Percentiles rank a stretch among this genome's conserved stretches.
Evolutionary conservation across 2,113 vertebrate genomes (phyloP).

Genomic region (Hippocampus barbouri): DNA sequence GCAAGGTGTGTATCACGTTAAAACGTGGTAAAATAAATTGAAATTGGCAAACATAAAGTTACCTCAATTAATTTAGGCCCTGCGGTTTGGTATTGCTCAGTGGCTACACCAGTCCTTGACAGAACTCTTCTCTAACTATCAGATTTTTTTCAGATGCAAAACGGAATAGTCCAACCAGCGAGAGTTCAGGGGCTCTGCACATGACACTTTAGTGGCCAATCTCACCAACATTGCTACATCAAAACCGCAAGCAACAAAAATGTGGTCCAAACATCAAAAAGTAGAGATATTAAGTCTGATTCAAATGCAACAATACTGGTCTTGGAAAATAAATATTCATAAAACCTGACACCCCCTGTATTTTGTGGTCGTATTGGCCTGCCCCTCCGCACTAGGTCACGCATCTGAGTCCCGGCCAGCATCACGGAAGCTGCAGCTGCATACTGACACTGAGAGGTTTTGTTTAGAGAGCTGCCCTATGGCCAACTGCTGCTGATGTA

Average conservation of each 20-base stretch:
- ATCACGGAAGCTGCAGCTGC: constrained; percentile 69
- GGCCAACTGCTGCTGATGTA: constrained; percentile 53
- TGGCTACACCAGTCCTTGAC: constrained; percentile 63
- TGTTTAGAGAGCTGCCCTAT: constrained; percentile 58
- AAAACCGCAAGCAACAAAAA: not conserved
- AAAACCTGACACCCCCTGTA: constrained; percentile 20
- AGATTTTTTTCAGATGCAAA: constrained; percentile 60
- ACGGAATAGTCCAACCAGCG: constrained; percentile 61
- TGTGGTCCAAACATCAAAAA: not conserved
- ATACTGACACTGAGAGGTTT: constrained; percentile 65
- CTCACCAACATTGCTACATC: not conserved
- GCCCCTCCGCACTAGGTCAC: constrained; percentile 61
- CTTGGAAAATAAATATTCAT: constrained; percentile 7
- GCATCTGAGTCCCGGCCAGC: constrained; percentile 44
- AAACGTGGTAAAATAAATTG: not conserved
- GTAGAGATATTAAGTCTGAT: not conserved
- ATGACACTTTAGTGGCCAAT: not conserved
- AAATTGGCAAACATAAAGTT: constrained; percentile 27
- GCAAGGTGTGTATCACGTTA: not conserved
- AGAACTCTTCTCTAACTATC: constrained; percentile 65
- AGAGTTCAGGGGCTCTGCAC: constrained; percentile 11
- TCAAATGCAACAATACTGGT: not conserved
- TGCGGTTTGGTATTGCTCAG: constrained; percentile 33
- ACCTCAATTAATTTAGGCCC: constrained; percentile 56
- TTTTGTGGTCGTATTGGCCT: constrained; percentile 31